Percentiles rank a stretch among this genome's conserved stretches.
phyloP scores from a whole-genome alignment of 1,140 invertebrate species.

The Subanguina moxae region DNA sequence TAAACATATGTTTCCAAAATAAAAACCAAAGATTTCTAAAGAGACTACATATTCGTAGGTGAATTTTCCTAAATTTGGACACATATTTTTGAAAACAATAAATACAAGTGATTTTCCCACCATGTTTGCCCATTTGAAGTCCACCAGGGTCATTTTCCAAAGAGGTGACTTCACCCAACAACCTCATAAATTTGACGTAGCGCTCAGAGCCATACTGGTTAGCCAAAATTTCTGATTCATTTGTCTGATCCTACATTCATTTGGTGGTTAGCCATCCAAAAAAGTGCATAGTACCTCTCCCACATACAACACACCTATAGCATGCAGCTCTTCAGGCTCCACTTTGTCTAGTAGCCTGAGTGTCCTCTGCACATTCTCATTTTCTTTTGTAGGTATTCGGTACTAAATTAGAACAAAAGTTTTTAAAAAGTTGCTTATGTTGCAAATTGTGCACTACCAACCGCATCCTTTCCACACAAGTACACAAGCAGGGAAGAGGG shows the following conservation, averaged over 20 bases:
- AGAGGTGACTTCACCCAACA: neutral
- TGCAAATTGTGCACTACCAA: constrained; percentile 3
- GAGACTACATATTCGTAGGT: constrained; percentile 15
- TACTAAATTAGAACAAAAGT: neutral
- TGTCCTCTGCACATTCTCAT: neutral
- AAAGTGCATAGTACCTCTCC: constrained; percentile 4
- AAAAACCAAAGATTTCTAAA: too few species aligned
- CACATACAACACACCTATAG: constrained; percentile 22
- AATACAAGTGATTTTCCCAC: neutral
- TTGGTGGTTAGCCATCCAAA: too few species aligned
- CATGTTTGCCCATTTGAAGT: constrained; percentile 4
- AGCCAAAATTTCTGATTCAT: neutral
- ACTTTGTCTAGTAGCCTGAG: constrained; percentile 5
- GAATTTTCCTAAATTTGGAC: constrained; percentile 9
- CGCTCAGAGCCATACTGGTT: constrained; percentile 19
- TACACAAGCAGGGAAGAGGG: constrained; percentile 14
- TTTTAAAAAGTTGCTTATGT: too few species aligned
- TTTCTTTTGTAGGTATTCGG: constrained; percentile 7
- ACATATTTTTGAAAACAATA: too few species aligned
- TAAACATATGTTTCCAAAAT: too few species aligned
- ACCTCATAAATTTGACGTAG: constrained; percentile 13
- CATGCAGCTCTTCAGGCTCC: constrained; percentile 9
- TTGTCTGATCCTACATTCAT: neutral
- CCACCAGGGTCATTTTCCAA: constrained; percentile 5
- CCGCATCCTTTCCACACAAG: constrained; percentile 23